Base-by-base conservation (phyloP, 2,797 vertebrate species). In the Ataeniobius toweri region DNA sequence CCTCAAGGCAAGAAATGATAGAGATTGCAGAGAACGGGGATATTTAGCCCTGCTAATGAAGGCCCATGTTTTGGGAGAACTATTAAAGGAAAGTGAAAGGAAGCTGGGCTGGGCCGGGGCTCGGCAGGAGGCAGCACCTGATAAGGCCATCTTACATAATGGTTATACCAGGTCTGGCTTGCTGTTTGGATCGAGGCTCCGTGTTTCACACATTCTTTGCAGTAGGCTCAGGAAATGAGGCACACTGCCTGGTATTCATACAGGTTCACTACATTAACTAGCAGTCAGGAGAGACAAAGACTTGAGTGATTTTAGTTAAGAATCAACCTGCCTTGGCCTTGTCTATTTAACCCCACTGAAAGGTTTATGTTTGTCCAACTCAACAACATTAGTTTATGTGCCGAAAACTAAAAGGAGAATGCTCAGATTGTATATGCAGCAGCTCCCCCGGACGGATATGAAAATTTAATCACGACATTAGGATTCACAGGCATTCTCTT, bases 31-130 rank as follows among this genome's bases (percentile, higher is more conserved):
- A 94, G 94, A 94, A 95, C 91, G 92, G 92, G 92, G 95, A 95
- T 95, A 95, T 96, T 96, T 96, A 96, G 94, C 93, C 90, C 92
- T 79, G 91, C 94, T 95, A 96, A 96, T 96, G 94, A 96, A 95
- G 95, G 92, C 91, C 89, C 93, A 90, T 92, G 92, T 92, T 94
- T 93, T 92, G 92, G 91, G 92, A 94, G 93, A 88, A 89, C 88
- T 77, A 65, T 93, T 81, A 89, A 83, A 73, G 83, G 84, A 83
- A 85, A 83, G 91, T 76, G 77, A 84, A 82, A 84, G 84, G 80
- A 84, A 80, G 88, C 83, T 87, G 56, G 80, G 88, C 83, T 87
- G 56, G 80, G 91, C 88, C 91, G 84, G 83, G 83, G 88, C 91
- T 90, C 91, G 85, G 91, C 93, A 94, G 94, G 95, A 92, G 92